Conservation (phyloP, 2,888 invertebrate genomes). For the Papilio elwesi region DNA sequence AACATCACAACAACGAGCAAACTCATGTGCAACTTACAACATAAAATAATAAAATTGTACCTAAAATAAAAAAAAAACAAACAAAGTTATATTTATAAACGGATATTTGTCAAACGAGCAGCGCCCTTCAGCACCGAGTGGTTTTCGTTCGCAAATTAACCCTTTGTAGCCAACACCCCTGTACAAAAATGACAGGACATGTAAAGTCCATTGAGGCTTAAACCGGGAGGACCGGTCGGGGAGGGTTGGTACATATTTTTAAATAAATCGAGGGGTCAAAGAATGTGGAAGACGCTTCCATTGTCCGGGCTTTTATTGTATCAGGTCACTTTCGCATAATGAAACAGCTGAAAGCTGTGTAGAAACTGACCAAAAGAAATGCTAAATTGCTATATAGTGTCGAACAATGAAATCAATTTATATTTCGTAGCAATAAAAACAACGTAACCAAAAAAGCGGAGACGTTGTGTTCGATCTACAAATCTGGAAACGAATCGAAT, state of each 20-base stretch:
- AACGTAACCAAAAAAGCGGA: background rate
- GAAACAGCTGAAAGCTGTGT: constrained; percentile 27
- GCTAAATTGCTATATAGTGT: background rate
- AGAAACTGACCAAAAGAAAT: background rate
- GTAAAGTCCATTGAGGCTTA: constrained; percentile 68
- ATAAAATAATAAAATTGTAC: background rate
- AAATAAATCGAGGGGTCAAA: constrained; percentile 43
- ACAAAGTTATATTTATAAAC: constrained; percentile 34
- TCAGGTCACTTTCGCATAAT: constrained; percentile 27
- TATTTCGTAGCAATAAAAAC: background rate
- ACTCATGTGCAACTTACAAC: background rate
- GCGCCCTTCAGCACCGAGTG: constrained; percentile 51
- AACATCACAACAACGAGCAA: background rate
- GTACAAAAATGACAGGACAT: constrained; percentile 64
- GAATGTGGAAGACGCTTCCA: constrained; percentile 27
- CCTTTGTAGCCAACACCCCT: constrained; percentile 57
- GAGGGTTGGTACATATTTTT: constrained; percentile 46
- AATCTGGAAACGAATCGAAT: too few relatives aligned
- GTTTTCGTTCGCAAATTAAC: constrained; percentile 58
- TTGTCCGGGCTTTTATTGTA: constrained; percentile 15
- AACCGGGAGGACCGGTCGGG: constrained; percentile 58
- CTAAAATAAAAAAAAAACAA: too few relatives aligned
- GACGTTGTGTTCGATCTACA: background rate
- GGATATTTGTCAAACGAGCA: constrained; percentile 48
- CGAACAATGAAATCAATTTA: constrained; percentile 8